phyloP scores from a whole-genome alignment of 2,797 vertebrate species.

The Salmo trutta region DNA sequence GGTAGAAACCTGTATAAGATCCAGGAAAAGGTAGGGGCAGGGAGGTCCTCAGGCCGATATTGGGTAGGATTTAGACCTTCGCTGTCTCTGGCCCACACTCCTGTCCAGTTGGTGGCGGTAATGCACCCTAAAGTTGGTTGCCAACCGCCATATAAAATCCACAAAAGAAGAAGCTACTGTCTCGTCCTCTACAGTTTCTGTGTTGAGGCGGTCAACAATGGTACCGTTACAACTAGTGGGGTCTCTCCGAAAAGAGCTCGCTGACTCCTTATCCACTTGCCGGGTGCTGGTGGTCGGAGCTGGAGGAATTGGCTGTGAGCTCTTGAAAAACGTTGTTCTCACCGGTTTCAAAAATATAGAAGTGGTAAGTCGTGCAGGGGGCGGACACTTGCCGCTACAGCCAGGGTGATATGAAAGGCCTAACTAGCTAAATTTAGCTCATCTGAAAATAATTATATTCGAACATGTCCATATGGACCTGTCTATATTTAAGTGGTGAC shows the following conservation, averaged over 20 bases:
- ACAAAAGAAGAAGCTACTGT: constrained; percentile 31
- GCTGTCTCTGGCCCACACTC: too few relatives aligned
- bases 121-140: too few relatives aligned
- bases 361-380: constrained; percentile 80
- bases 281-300: constrained; percentile 92
- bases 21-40: too few relatives aligned
- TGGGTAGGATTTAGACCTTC: too few relatives aligned
- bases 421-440: background rate
- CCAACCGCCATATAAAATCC: too few relatives aligned
- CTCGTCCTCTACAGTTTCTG: constrained; percentile 8
- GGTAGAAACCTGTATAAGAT: too few relatives aligned
- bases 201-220: constrained; percentile 70
- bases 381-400: constrained; percentile 3
- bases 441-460: background rate
- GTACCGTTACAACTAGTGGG: constrained; percentile 77
- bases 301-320: constrained; percentile 95
- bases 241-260: constrained; percentile 85
- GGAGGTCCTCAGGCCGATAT: too few relatives aligned
- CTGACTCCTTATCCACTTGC: constrained; percentile 83
- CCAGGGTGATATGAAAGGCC: constrained; percentile 32
- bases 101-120: too few relatives aligned
- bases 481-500: background rate
- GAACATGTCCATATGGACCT: background rate
- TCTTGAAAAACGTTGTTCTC: constrained; percentile 94
- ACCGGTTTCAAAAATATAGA: constrained; percentile 93